Conservation (phyloP, 2,797 vertebrate genomes). For the Acipenser transmontanus region DNA sequence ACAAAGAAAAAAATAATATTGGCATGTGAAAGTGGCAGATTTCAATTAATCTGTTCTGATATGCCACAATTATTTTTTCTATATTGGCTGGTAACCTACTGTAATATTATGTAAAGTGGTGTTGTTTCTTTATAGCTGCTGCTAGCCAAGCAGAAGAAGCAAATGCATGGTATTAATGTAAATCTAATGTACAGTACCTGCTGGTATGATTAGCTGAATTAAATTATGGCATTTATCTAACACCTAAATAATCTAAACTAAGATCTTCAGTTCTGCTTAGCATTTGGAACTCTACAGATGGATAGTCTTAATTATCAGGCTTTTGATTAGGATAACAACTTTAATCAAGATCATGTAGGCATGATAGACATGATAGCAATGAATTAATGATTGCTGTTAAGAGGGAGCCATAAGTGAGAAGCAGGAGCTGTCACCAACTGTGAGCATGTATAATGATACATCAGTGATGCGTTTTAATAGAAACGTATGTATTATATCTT, state of each 20-base stretch:
- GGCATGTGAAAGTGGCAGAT: not conserved
- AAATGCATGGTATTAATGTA: slow-evolving; percentile 67
- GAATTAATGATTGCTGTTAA: slow-evolving; percentile 69
- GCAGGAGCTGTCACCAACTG: slow-evolving; percentile 31
- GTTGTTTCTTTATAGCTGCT: slow-evolving; percentile 43
- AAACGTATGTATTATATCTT: not conserved
- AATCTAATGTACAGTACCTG: slow-evolving; percentile 70
- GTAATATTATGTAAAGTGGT: slow-evolving; percentile 43
- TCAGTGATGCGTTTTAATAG: not conserved
- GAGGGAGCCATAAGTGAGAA: slow-evolving; percentile 45
- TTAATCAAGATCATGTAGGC: slow-evolving; percentile 67
- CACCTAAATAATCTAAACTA: slow-evolving; percentile 76
- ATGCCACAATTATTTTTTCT: not conserved
- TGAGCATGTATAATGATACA: not conserved
- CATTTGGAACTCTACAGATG: slow-evolving; percentile 66
- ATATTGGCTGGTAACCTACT: slow-evolving; percentile 20
- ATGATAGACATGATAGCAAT: slow-evolving; percentile 68
- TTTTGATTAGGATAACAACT: slow-evolving; percentile 79
- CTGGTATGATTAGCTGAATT: slow-evolving; percentile 72
- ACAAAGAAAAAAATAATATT: not conserved
- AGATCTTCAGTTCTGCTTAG: slow-evolving; percentile 62
- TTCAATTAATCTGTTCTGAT: not conserved
- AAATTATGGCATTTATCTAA: slow-evolving; percentile 73
- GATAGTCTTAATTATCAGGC: slow-evolving; percentile 74
- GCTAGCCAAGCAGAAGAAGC: slow-evolving; percentile 20